phyloP scores from a whole-genome alignment of 2,797 vertebrate genomes.

The Scomberomorus guttatus region DNA sequence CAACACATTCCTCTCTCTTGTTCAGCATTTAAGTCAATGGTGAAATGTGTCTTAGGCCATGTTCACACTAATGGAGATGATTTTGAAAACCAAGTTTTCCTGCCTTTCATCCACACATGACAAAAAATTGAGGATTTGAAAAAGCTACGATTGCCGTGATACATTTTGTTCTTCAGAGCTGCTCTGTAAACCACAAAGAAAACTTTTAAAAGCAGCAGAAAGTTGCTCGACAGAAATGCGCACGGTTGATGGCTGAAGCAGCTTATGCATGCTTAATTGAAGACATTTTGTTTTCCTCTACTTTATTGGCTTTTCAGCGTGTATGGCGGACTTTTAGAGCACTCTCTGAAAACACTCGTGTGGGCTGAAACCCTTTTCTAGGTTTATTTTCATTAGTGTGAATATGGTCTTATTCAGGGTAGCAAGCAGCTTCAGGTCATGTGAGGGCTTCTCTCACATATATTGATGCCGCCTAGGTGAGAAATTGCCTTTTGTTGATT shows the following conservation, averaged over 20 bases:
- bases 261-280: slow-evolving; percentile 10
- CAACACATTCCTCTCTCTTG: slow-evolving; percentile 29
- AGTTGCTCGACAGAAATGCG: not conserved
- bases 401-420: slow-evolving; percentile 61
- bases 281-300: not conserved
- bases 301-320: not conserved
- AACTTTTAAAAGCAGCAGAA: not conserved
- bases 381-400: slow-evolving; percentile 49
- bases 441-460: slow-evolving; percentile 29
- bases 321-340: not conserved
- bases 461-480: slow-evolving; percentile 30
- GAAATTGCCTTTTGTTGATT: slow-evolving; percentile 52
- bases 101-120: slow-evolving; percentile 23
- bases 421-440: slow-evolving; percentile 43
- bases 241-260: not conserved
- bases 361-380: slow-evolving; percentile 11
- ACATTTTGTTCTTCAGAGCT: not conserved
- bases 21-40: slow-evolving; percentile 42
- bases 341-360: not conserved
- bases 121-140: slow-evolving; percentile 1
- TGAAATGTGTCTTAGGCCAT: slow-evolving; percentile 51
- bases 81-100: not conserved
- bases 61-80: slow-evolving; percentile 47
- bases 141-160: not conserved
- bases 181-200: slow-evolving; percentile 6